These are phyloP conservation scores for Eupithecia subfuscata DNA, from an alignment of 2,888 invertebrate genomes.

Conservation along the genomic window DNA sequence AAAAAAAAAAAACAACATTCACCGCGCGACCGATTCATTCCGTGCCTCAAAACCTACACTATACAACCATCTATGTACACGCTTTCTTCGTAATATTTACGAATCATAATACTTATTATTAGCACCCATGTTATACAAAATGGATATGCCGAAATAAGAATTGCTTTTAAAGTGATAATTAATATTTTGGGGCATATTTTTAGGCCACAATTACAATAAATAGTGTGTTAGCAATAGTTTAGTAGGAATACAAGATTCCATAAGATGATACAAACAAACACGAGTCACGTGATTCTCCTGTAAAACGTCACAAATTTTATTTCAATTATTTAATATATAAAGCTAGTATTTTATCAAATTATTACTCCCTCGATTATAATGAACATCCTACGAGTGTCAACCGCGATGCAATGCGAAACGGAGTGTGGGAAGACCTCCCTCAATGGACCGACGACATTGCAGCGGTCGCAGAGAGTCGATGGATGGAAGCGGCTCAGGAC, in stretches of 20 bases:
- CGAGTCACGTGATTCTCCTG: neutral
- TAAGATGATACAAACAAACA: neutral
- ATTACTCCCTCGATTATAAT: neutral
- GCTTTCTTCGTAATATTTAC: slow-evolving; percentile 49
- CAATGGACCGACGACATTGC: too few species aligned
- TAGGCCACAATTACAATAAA: slow-evolving; percentile 50
- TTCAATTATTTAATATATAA: neutral
- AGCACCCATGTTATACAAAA: slow-evolving; percentile 73
- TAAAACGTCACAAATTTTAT: neutral
- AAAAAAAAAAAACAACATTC: neutral
- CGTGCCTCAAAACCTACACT: slow-evolving; percentile 50
- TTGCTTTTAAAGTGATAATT: slow-evolving; percentile 52
- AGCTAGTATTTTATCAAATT: neutral
- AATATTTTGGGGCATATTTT: slow-evolving; percentile 52
- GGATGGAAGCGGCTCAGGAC: too few species aligned
- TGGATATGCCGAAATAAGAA: slow-evolving; percentile 65
- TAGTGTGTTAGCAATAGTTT: slow-evolving; percentile 9
- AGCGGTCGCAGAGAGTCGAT: too few species aligned
- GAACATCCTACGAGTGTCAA: neutral
- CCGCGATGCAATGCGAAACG: too few species aligned
- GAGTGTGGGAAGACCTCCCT: too few species aligned
- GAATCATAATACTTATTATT: slow-evolving; percentile 58
- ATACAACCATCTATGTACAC: slow-evolving; percentile 70
- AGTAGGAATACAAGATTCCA: neutral
- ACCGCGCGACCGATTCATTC: slow-evolving; percentile 2